Conservation (phyloP, 1,140 invertebrate genomes). For the Drosophila subobscura region DNA sequence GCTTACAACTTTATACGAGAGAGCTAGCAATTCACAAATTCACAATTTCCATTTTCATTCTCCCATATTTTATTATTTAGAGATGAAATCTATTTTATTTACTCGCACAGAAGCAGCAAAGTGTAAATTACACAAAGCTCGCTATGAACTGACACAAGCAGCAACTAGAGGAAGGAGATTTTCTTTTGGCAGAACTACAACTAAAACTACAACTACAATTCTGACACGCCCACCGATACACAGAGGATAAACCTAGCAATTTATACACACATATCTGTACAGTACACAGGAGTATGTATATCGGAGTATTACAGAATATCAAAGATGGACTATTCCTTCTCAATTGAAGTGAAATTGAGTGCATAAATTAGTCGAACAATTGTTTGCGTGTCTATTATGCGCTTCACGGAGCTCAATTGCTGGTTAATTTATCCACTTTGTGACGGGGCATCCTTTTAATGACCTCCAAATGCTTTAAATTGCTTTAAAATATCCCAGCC, state of each 20-base stretch:
- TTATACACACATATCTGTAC: slow-evolving; percentile 22
- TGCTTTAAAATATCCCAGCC: slow-evolving; percentile 13
- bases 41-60: slow-evolving; percentile 4
- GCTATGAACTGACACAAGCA: not conserved
- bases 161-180: not conserved
- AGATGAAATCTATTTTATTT: slow-evolving; percentile 15
- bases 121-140: slow-evolving; percentile 3
- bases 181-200: slow-evolving; percentile 1
- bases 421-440: slow-evolving; percentile 26
- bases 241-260: slow-evolving; percentile 13
- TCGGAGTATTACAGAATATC: slow-evolving; percentile 26
- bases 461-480: slow-evolving; percentile 15
- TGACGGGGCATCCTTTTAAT: not conserved
- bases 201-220: not conserved
- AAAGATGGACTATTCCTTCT: slow-evolving; percentile 15
- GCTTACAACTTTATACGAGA: slow-evolving; percentile 63
- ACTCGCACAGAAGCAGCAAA: slow-evolving; percentile 3
- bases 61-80: slow-evolving; percentile 21
- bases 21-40: slow-evolving; percentile 24
- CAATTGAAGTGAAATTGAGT: slow-evolving; percentile 36
- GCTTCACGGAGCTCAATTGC: slow-evolving; percentile 21
- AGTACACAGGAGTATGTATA: slow-evolving; percentile 8
- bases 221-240: slow-evolving; percentile 56
- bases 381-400: slow-evolving; percentile 34
- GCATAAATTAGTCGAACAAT: slow-evolving; percentile 44